Evolutionary conservation across 2,113 vertebrate species (phyloP).

Genomic region (Zosterops japonicus): DNA sequence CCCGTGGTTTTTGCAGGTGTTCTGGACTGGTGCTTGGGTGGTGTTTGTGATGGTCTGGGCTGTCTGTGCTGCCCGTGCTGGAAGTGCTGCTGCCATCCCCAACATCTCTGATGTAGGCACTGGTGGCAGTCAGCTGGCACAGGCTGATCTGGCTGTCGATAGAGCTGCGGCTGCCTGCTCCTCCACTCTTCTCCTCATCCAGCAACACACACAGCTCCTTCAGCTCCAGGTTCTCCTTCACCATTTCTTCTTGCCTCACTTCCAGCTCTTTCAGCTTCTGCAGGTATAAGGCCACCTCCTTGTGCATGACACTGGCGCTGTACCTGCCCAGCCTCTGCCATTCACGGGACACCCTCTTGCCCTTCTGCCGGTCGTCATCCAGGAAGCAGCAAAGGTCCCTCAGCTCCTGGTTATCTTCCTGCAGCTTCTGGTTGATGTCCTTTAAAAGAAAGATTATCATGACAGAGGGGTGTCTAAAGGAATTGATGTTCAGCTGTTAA

Average conservation of each 20-base stretch:
- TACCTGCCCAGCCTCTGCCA: conserved; percentile 95
- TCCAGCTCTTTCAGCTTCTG: conserved; percentile 95
- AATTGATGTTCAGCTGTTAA: not conserved
- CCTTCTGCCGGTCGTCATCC: conserved; percentile 96
- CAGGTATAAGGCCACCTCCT: conserved; percentile 91
- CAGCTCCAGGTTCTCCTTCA: conserved; percentile 93
- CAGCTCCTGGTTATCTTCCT: conserved; percentile 97
- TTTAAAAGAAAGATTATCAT: conserved; percentile 67
- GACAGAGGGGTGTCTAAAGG: not conserved
- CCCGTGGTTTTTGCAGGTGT: conserved; percentile 80
- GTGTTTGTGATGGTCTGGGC: conserved; percentile 82
- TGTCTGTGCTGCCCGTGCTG: conserved; percentile 84
- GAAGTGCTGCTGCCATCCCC: conserved; percentile 96
- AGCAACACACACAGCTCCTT: conserved; percentile 93
- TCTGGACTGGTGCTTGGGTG: conserved; percentile 77
- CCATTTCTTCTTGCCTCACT: conserved; percentile 87
- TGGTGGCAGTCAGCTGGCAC: conserved; percentile 78
- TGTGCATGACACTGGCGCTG: conserved; percentile 90
- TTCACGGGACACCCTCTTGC: conserved; percentile 91
- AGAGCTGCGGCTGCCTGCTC: conserved; percentile 85
- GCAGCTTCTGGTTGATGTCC: conserved; percentile 97
- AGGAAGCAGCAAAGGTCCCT: conserved; percentile 96
- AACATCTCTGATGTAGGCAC: conserved; percentile 82
- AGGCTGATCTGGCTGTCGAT: conserved; percentile 91
- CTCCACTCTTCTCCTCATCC: conserved; percentile 86